Conservation (phyloP, 1,140 invertebrate genomes). For the Drosophila sp. region DNA sequence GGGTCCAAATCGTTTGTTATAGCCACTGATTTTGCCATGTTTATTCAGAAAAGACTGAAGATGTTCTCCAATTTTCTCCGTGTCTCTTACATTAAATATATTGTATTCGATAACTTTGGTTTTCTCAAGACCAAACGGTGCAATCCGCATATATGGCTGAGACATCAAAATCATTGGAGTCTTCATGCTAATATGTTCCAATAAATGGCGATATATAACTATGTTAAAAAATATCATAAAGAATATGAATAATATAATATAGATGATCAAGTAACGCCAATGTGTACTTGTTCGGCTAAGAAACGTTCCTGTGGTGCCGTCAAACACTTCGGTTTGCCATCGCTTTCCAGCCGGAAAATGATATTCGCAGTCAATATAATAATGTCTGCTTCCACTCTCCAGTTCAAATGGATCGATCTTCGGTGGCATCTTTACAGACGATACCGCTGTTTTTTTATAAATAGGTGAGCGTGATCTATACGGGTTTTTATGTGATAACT, state of each 20-base stretch:
- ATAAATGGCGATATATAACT: conserved; percentile 23
- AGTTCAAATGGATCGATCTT: conserved; percentile 11
- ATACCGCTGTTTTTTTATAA: background rate
- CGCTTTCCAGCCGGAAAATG: conserved; percentile 41
- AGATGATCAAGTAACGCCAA: conserved; percentile 28
- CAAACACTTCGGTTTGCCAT: conserved; percentile 28
- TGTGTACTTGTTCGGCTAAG: background rate
- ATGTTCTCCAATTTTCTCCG: background rate
- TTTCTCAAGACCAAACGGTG: conserved; percentile 10
- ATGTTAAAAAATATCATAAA: conserved; percentile 26
- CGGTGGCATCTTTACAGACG: background rate
- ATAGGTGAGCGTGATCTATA: background rate
- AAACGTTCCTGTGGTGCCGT: background rate
- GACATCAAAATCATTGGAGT: background rate
- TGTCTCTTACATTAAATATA: conserved; percentile 19
- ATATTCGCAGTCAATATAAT: conserved; percentile 41
- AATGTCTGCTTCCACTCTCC: background rate
- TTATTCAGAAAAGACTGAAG: conserved; percentile 8
- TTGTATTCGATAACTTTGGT: conserved; percentile 17
- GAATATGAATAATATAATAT: background rate
- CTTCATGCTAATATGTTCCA: background rate
- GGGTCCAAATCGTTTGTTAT: conserved; percentile 38
- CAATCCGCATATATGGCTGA: conserved; percentile 47
- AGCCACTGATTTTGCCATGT: background rate
- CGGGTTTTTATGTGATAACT: background rate